These are phyloP conservation scores for Drosophila carrolli DNA, from an alignment of 1,140 invertebrate species.

Conservation along the genomic window DNA sequence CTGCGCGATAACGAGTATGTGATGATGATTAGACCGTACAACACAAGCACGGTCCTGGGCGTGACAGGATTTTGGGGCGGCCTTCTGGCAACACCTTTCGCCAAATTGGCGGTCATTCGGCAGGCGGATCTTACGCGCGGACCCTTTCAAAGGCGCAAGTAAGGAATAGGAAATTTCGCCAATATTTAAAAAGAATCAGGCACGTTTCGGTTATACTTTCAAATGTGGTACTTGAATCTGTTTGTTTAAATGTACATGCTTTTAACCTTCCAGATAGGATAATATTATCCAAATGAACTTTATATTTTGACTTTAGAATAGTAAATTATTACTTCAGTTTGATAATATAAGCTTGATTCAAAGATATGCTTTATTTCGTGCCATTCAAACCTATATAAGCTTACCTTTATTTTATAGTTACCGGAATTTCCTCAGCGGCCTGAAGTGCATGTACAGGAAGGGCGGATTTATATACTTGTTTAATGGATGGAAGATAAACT, in stretches of 20 bases:
- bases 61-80: constrained; percentile 24
- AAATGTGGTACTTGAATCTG: too few species aligned
- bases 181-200: neutral
- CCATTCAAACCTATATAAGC: neutral
- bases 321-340: too few species aligned
- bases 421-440: neutral
- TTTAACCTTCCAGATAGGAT: too few species aligned
- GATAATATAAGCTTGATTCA: too few species aligned
- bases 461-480: constrained; percentile 23
- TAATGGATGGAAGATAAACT: constrained; percentile 24
- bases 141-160: constrained; percentile 28
- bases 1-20: constrained; percentile 8
- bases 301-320: too few species aligned
- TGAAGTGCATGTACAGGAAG: constrained; percentile 26
- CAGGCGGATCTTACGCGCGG: constrained; percentile 33
- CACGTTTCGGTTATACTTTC: neutral
- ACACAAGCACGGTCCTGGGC: neutral
- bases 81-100: constrained; percentile 30
- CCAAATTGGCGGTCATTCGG: constrained; percentile 29
- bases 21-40: neutral
- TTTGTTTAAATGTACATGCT: too few species aligned
- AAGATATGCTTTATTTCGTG: too few species aligned
- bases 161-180: neutral
- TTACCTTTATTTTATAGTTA: constrained; percentile 22
- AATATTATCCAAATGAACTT: too few species aligned